Conservation (phyloP, 1,140 invertebrate species). For the Meloidogyne hapla region DNA sequence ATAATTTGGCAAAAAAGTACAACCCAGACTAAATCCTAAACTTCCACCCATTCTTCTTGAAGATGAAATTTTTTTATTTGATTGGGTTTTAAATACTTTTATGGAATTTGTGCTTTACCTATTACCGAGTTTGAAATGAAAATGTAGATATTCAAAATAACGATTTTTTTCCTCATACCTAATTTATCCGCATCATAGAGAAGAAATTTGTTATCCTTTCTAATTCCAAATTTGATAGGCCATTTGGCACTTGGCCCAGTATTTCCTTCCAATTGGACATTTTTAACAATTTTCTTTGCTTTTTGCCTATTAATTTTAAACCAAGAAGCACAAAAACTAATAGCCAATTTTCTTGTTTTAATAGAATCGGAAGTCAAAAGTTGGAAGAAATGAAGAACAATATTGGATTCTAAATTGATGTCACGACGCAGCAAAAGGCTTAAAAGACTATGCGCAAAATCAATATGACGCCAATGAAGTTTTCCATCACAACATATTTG, state of each 20-base stretch:
- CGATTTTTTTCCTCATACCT: too few relatives aligned
- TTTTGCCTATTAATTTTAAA: slow-evolving; percentile 77
- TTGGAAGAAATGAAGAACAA: slow-evolving; percentile 73
- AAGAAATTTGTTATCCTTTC: slow-evolving; percentile 73
- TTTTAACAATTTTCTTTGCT: slow-evolving; percentile 69
- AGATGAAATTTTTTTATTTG: too few relatives aligned
- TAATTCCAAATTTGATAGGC: slow-evolving; percentile 66
- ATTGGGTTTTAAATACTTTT: too few relatives aligned
- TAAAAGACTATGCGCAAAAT: slow-evolving; percentile 76
- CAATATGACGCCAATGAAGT: slow-evolving; percentile 77
- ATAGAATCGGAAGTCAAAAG: slow-evolving; percentile 77
- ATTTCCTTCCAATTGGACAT: slow-evolving; percentile 17
- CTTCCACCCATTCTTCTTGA: too few relatives aligned
- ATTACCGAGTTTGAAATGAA: too few relatives aligned
- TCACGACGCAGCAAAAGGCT: slow-evolving; percentile 74
- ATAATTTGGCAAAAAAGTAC: too few relatives aligned
- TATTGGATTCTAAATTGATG: slow-evolving; percentile 70
- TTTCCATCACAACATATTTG: slow-evolving; percentile 34
- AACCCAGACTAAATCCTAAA: too few relatives aligned
- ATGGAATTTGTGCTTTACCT: too few relatives aligned
- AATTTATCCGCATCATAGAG: slow-evolving; percentile 70
- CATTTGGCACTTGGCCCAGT: slow-evolving; percentile 40
- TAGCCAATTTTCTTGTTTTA: slow-evolving; percentile 71
- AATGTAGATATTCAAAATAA: too few relatives aligned
- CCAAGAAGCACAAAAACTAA: slow-evolving; percentile 70